These are phyloP conservation scores for Choristoneura fumiferana DNA, from an alignment of 1,140 invertebrate genomes.

Conservation along the genomic window DNA sequence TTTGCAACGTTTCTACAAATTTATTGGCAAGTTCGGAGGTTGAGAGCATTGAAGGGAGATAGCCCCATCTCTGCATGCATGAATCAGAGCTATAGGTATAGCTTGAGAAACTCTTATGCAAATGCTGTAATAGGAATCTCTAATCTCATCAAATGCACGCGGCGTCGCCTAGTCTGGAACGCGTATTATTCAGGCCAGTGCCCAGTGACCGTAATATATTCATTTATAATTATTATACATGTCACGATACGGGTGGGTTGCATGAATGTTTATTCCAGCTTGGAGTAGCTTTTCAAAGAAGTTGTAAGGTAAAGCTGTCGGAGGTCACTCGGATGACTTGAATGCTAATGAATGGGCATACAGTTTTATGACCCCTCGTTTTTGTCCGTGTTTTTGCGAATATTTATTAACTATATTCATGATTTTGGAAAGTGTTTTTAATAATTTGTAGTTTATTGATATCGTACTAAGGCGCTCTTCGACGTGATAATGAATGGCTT, in stretches of 20 bases:
- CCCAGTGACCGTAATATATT: slow-evolving; percentile 35
- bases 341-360: slow-evolving; percentile 1
- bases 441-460: too few relatives aligned
- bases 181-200: slow-evolving; percentile 45
- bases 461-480: too few relatives aligned
- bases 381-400: slow-evolving; percentile 3
- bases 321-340: not conserved
- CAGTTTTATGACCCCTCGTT: not conserved
- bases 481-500: not conserved
- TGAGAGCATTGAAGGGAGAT: too few relatives aligned
- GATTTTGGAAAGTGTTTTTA: too few relatives aligned
- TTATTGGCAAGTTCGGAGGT: too few relatives aligned
- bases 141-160: slow-evolving; percentile 31
- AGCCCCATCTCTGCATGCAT: too few relatives aligned
- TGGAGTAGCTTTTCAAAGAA: slow-evolving; percentile 33
- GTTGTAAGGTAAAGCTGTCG: slow-evolving; percentile 21
- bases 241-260: slow-evolving; percentile 22
- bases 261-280: slow-evolving; percentile 31
- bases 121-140: not conserved
- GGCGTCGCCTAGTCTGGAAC: slow-evolving; percentile 52
- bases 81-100: too few relatives aligned
- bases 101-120: not conserved
- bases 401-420: too few relatives aligned
- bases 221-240: slow-evolving; percentile 21
- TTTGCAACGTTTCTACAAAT: too few relatives aligned